phyloP scores from a whole-genome alignment of 2,113 vertebrate genomes.

The Ardeotis arabs region DNA sequence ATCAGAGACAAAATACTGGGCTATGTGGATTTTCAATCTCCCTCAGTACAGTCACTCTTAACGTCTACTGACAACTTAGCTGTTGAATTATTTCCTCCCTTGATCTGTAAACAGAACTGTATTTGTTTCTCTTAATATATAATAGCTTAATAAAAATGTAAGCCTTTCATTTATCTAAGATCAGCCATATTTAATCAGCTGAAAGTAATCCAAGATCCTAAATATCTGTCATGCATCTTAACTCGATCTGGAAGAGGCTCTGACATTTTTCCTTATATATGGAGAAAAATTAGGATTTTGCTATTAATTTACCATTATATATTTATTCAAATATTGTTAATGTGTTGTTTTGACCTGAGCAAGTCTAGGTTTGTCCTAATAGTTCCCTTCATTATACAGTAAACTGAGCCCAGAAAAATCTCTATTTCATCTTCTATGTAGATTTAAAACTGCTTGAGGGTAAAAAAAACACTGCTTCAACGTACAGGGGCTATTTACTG shows the following conservation, averaged over 20 bases:
- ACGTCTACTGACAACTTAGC: not conserved
- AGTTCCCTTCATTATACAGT: not conserved
- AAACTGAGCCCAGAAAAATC: not conserved
- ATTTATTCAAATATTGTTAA: not conserved
- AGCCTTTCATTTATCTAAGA: slow-evolving; percentile 29
- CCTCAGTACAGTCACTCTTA: not conserved
- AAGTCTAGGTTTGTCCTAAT: not conserved
- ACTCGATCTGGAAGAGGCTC: not conserved
- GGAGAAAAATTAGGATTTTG: not conserved
- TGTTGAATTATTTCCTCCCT: slow-evolving; percentile 29
- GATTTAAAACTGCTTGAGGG: not conserved
- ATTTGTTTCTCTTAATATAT: not conserved
- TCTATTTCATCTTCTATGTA: not conserved
- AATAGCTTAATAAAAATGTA: slow-evolving; percentile 19
- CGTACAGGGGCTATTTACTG: not conserved
- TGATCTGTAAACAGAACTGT: not conserved
- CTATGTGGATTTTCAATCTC: not conserved
- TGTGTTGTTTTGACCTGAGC: not conserved
- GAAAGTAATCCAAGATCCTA: slow-evolving; percentile 31
- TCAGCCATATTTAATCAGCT: not conserved
- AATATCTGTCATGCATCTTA: slow-evolving; percentile 11
- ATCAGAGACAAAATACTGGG: not conserved
- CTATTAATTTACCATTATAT: not conserved
- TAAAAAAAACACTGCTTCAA: slow-evolving; percentile 18
- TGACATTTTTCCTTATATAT: not conserved